Evolutionary conservation across 2,797 vertebrate species (phyloP).

Genomic region (Lycodopsis pacificus): DNA sequence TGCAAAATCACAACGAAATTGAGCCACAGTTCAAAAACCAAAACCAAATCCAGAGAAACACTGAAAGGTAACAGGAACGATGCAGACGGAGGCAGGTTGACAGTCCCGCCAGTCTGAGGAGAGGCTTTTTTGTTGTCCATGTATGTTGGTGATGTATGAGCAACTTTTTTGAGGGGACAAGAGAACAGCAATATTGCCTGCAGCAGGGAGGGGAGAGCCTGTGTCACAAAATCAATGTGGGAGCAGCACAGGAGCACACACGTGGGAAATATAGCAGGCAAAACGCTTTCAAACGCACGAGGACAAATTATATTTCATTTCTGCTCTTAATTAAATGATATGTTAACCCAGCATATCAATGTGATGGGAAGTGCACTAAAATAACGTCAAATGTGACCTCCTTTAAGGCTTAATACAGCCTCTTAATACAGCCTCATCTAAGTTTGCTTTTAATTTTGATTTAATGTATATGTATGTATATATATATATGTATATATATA

Average conservation of each 20-base stretch:
- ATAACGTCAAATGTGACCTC: background rate
- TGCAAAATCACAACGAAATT: background rate
- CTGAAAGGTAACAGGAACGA: accelerated
- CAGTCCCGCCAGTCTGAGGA: background rate
- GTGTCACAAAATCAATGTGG: conserved; percentile 67
- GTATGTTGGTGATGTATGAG: conserved; percentile 46
- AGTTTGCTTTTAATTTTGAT: background rate
- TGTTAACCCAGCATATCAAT: background rate
- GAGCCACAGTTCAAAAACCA: background rate
- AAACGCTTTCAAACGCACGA: background rate
- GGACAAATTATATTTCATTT: background rate
- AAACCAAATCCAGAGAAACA: background rate
- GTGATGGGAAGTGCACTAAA: background rate
- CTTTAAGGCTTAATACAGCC: background rate
- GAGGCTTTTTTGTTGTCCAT: conserved; percentile 25
- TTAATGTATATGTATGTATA: too few species aligned
- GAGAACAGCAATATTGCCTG: conserved; percentile 49
- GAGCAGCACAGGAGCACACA: conserved; percentile 31
- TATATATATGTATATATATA: background rate
- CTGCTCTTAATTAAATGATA: background rate
- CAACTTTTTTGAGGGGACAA: conserved; percentile 54
- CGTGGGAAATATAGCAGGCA: conserved; percentile 14
- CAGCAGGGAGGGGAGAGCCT: conserved; percentile 52
- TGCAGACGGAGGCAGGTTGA: background rate
- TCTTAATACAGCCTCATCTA: background rate